Conservation (phyloP, 92 coral and sea anemone species). For the Paramuricea clavata region DNA sequence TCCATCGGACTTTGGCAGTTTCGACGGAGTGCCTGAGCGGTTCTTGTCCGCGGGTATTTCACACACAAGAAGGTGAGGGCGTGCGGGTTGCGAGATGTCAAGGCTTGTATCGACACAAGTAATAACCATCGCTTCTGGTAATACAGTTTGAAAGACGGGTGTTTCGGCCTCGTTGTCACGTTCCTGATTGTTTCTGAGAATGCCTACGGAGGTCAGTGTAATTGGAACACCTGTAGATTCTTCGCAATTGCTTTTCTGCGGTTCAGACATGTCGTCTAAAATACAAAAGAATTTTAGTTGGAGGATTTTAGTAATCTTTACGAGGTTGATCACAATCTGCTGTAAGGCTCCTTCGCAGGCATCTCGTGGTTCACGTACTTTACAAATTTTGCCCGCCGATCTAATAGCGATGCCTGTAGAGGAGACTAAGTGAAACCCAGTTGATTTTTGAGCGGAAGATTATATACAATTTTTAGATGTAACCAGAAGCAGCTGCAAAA, state of each 20-base stretch:
- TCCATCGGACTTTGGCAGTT: slow-evolving; percentile 16
- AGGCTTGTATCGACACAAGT: slow-evolving; percentile 58
- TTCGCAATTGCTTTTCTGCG: not conserved
- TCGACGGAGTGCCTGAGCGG: slow-evolving; percentile 20
- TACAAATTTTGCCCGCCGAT: no score
- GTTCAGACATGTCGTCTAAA: slow-evolving; percentile 2
- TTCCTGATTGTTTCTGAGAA: slow-evolving; percentile 59
- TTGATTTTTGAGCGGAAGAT: no score
- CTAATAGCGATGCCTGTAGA: no score
- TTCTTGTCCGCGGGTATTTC: slow-evolving; percentile 69
- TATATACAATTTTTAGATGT: no score
- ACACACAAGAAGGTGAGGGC: slow-evolving; percentile 71
- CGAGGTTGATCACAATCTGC: no score
- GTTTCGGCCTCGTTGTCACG: slow-evolving; percentile 55
- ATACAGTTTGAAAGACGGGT: slow-evolving; percentile 29
- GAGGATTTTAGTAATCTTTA: no score
- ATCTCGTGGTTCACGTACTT: no score
- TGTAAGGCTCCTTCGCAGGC: no score
- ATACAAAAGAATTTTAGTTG: not conserved
- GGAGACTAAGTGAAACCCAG: no score
- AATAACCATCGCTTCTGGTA: slow-evolving; percentile 77
- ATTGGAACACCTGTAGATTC: slow-evolving; percentile 1
- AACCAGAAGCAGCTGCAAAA: no score
- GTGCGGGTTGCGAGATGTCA: slow-evolving; percentile 1
- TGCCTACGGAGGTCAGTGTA: slow-evolving; percentile 16